Evolutionary conservation across 2,113 vertebrate genomes (phyloP).

Genomic region (Leucoraja erinaceus): DNA sequence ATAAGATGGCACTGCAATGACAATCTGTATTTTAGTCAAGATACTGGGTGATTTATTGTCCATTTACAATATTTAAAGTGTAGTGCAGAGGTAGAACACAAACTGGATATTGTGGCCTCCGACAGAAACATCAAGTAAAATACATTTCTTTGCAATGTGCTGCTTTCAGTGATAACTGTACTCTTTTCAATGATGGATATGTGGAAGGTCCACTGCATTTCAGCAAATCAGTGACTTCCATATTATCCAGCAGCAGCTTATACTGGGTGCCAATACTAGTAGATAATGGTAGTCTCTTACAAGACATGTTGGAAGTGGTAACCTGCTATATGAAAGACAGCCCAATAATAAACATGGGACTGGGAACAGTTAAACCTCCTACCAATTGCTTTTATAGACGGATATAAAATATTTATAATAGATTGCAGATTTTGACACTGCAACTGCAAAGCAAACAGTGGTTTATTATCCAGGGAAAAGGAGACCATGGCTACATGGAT

Average conservation of each 20-base stretch:
- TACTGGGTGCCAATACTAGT: background rate
- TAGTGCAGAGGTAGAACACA: background rate
- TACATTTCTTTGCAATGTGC: background rate
- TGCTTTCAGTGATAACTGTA: background rate
- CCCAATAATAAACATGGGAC: background rate
- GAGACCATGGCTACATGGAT: slow-evolving; percentile 62
- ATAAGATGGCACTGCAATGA: background rate
- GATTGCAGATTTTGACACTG: slow-evolving; percentile 51
- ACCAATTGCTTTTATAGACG: slow-evolving; percentile 45
- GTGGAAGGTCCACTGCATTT: background rate
- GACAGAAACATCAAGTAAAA: background rate
- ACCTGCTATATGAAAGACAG: background rate
- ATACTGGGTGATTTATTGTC: background rate
- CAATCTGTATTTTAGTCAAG: background rate
- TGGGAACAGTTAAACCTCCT: slow-evolving; percentile 43
- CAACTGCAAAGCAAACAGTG: slow-evolving; percentile 56
- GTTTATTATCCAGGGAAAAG: slow-evolving; percentile 61
- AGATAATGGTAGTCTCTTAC: background rate
- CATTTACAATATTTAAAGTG: background rate
- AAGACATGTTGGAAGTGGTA: too few species aligned
- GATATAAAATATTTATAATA: slow-evolving; percentile 47
- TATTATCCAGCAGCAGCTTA: background rate
- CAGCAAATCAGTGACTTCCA: background rate
- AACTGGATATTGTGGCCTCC: background rate
- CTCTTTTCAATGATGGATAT: background rate